phyloP scores from a whole-genome alignment of 2,797 vertebrate species.

The Falco novaeseelandiae region DNA sequence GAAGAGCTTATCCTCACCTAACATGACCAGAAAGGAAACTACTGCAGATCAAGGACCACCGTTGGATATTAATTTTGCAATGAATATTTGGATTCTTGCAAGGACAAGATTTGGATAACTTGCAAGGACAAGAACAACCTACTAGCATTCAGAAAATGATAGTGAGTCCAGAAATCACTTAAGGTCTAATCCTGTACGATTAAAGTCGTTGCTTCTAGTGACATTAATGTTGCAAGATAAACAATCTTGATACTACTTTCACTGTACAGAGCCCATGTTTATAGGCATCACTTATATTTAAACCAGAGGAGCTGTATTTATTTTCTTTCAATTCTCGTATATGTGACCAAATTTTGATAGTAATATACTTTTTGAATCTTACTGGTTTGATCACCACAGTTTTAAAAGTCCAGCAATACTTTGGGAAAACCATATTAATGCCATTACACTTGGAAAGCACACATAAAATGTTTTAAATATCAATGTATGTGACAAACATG shows the following conservation, averaged over 20 bases:
- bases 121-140: neutral
- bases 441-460: neutral
- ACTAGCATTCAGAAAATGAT: neutral
- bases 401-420: neutral
- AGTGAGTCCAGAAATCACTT: constrained; percentile 22
- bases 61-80: neutral
- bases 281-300: neutral
- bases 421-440: neutral
- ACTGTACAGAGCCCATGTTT: neutral
- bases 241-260: neutral
- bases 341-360: neutral
- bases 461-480: neutral
- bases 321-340: neutral
- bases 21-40: constrained; percentile 4
- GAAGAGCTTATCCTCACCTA: neutral
- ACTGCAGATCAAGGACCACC: neutral
- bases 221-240: neutral
- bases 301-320: neutral
- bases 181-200: neutral
- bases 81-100: neutral
- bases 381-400: neutral
- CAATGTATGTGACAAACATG: neutral
- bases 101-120: neutral
- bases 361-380: neutral
- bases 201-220: neutral